These are phyloP conservation scores for Sebastes kiyomatsui DNA, from an alignment of 2,797 vertebrate genomes.

Conservation along the genomic window DNA sequence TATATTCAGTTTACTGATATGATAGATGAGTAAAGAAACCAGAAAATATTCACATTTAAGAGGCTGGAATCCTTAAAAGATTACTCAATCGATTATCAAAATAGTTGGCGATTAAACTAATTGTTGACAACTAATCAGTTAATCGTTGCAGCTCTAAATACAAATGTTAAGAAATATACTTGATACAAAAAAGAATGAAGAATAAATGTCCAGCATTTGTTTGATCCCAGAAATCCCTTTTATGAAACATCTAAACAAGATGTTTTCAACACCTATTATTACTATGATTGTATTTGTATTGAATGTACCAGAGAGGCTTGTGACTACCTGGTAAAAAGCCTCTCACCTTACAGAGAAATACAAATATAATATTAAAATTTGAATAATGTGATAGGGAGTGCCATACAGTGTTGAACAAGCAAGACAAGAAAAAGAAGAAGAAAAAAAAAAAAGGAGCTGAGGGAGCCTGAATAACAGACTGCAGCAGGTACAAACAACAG, in stretches of 20 bases:
- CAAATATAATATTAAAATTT: slow-evolving; percentile 3
- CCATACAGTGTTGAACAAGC: background rate
- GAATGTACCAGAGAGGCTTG: background rate
- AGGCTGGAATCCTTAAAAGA: no score
- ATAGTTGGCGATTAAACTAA: no score
- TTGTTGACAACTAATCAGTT: no score
- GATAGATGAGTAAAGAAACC: no score
- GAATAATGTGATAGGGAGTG: background rate
- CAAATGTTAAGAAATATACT: background rate
- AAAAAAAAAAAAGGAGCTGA: background rate
- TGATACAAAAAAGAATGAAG: background rate
- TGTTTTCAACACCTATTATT: background rate
- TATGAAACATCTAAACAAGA: background rate
- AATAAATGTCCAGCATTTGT: background rate
- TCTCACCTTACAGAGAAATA: background rate
- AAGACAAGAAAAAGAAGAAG: background rate
- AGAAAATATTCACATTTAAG: no score
- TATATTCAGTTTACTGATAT: no score
- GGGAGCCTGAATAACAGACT: slow-evolving; percentile 6
- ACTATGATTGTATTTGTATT: slow-evolving; percentile 5
- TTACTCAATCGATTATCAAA: no score
- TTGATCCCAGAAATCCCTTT: background rate
- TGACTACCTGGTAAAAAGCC: background rate
- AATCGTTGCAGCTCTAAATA: background rate
- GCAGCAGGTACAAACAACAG: slow-evolving; percentile 10